Evolutionary conservation across 2,113 vertebrate species (phyloP), one percentile per base, ranked within the genome.

Genomic region (Orientallactaga bullata): DNA sequence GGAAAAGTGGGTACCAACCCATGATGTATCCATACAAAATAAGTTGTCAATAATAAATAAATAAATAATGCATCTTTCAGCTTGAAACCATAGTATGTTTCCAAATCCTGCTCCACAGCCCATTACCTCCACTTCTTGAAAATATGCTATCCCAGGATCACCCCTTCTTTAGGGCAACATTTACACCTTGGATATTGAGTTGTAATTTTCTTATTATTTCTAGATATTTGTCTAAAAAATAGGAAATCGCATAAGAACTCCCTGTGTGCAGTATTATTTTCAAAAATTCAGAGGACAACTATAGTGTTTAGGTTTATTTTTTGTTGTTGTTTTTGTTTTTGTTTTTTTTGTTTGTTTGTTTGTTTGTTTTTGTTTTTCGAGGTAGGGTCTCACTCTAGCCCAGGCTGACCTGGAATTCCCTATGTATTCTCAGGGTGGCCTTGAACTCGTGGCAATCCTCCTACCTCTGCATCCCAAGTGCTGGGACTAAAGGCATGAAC

Each of bases 151-250:
- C 69, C 3, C 42, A 94, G 16, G 18, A 51, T 51, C 1, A 7
- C 30, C 23, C 11, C 9, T 39, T 85, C 71, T 94, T 78, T 69
- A 95, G 68, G 96, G 85, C 83, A 37, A 24, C 68, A n/a, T 4
- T 37, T 15, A 55, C 69, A 23, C n/a, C n/a, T 76, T 92, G 74
- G 63, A 42, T 80, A 88, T 18, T 66, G 16, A 11, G 26, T 81
- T 72, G 39, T 91, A 74, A 77, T 93, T 90, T 92, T 35, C 39
- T 85, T 83, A 93, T 16, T 89, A 92, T 94, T 88, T 90, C 39
- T 61, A 94, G 26, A 88, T 28, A 83, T 63, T 91, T 84, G 82
- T 94, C 97, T 88, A 92, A 61, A 79, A 79, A 81, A 89, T 47
- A 68, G 74, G 35, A 90, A 83, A 83, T 94, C 96, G 88, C 82